Percentiles rank a stretch among this genome's conserved stretches.
phyloP scores from a whole-genome alignment of 2,888 invertebrate species.

The Diarsia mendica region DNA sequence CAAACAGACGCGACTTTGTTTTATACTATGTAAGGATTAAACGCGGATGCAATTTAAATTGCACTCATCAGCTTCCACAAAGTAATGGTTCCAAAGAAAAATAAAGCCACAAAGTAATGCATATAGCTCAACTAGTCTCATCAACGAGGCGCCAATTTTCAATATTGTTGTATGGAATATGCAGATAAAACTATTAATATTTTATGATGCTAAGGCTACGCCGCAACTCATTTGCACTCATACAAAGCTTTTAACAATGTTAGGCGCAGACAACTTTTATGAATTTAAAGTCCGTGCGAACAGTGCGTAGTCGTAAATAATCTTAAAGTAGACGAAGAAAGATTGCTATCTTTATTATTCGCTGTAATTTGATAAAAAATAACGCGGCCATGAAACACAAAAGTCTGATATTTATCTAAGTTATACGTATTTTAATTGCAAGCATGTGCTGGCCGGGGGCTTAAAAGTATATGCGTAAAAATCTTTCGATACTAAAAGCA shows the following conservation, averaged over 20 bases:
- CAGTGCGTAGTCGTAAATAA: constrained; percentile 61
- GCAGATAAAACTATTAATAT: constrained; percentile 60
- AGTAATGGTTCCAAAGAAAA: constrained; percentile 18
- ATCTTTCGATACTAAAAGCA: neutral
- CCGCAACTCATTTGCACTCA: constrained; percentile 62
- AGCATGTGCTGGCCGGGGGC: neutral
- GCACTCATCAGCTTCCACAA: constrained; percentile 18
- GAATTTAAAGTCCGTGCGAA: constrained; percentile 49
- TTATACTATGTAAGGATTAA: no score
- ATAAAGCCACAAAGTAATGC: constrained; percentile 27
- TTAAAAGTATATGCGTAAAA: neutral
- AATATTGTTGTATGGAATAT: constrained; percentile 59
- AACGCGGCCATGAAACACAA: constrained; percentile 32
- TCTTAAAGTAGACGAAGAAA: constrained; percentile 55
- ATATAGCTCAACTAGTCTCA: constrained; percentile 38
- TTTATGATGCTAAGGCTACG: constrained; percentile 54
- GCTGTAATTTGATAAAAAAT: constrained; percentile 51
- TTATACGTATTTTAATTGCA: constrained; percentile 20
- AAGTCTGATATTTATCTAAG: constrained; percentile 45
- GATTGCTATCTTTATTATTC: constrained; percentile 60
- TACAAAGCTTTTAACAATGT: constrained; percentile 63
- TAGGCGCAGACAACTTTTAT: constrained; percentile 48
- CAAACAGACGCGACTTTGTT: no score
- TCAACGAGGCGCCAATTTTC: constrained; percentile 59
- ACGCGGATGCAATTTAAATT: neutral